Conservation (phyloP, 1,140 invertebrate species). For the Pollicipes pollicipes region DNA sequence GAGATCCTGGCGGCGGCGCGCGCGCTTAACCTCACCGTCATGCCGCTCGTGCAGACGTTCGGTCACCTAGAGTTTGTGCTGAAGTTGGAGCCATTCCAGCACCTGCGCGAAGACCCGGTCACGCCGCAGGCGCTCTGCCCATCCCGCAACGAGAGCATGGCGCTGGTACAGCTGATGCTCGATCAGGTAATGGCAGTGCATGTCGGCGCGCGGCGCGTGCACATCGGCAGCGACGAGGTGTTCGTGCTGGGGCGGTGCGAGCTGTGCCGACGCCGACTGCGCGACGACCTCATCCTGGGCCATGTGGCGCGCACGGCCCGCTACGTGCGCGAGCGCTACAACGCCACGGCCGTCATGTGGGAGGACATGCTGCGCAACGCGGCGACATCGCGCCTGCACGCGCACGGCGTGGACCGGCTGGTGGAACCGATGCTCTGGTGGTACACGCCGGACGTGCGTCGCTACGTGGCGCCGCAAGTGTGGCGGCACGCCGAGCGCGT, state of each 20-base stretch:
- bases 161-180: conserved; percentile 28
- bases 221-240: conserved; percentile 34
- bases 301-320: conserved; percentile 26
- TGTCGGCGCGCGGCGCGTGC: conserved; percentile 25
- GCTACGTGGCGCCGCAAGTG: conserved; percentile 23
- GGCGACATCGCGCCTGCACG: conserved; percentile 18
- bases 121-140: conserved; percentile 27
- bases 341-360: conserved; percentile 31
- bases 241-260: conserved; percentile 56
- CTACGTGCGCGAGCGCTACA: conserved; percentile 22
- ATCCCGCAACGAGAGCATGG: conserved; percentile 23
- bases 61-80: conserved; percentile 27
- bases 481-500: conserved; percentile 28
- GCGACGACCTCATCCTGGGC: conserved; percentile 31
- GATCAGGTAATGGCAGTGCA: conserved; percentile 29
- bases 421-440: conserved; percentile 28
- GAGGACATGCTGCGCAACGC: conserved; percentile 35
- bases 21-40: conserved; percentile 23
- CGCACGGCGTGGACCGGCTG: conserved; percentile 21
- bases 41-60: conserved; percentile 24
- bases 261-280: conserved; percentile 38
- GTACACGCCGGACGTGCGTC: conserved; percentile 24
- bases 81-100: conserved; percentile 29
- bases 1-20: conserved; percentile 23
- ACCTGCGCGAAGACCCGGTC: conserved; percentile 28